Base-by-base conservation (phyloP, 2,888 invertebrate species). In the Harpalus rufipes region DNA sequence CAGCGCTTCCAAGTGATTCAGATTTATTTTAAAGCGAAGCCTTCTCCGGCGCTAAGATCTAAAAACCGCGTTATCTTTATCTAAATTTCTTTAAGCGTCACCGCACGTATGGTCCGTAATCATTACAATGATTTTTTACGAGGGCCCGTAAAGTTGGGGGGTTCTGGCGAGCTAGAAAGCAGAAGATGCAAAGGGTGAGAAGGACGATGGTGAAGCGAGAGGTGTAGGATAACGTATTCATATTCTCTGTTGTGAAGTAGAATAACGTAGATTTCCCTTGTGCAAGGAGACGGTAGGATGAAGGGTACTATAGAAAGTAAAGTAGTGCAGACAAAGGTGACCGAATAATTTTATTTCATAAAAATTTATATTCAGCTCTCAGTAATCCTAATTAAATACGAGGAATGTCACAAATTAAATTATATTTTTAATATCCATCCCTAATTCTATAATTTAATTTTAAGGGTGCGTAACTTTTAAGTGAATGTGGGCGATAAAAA, bases 121-220 rank as follows among this genome's bases (percentile, higher is more conserved):
- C 78, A 78, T 84, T 84, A 84, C 84, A 76, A 76, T 84, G 84
- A 78, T 84, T 84, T 84, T 84, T 84, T 84, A 84, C 78, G 84
- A 84, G 21, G 65, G n/a, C 41, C 39, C 81, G 81, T 81, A 81
- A 72, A 72, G 81, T 81, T 65, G 12, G 25, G 25, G 39, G 25
- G 58, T 81, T 65, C 21, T 51, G 16, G 16, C 61, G 58, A n/a
- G 51, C 56, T 12, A 32, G n/a, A 51, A 14, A 56, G 78, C 21
- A 16, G 44, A 16, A 16, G 32, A 32, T n/a, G 10, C 59, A 18
- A 44, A 7, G 41, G 61, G 25, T 32, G 6, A 63, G 63, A 25
- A 63, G 63, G 21, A 32, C 32, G 32, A 32, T 32, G 32, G 25
- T 63, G 68, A 74, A 74, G 72, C 18, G 44, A 44, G 44, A 74